A percentile compares a stretch with the other conserved stretches of the same genome.
These are phyloP conservation scores for Phenganax subtilis DNA, from an alignment of 92 coral and sea anemone genomes.

Conservation along the genomic window DNA sequence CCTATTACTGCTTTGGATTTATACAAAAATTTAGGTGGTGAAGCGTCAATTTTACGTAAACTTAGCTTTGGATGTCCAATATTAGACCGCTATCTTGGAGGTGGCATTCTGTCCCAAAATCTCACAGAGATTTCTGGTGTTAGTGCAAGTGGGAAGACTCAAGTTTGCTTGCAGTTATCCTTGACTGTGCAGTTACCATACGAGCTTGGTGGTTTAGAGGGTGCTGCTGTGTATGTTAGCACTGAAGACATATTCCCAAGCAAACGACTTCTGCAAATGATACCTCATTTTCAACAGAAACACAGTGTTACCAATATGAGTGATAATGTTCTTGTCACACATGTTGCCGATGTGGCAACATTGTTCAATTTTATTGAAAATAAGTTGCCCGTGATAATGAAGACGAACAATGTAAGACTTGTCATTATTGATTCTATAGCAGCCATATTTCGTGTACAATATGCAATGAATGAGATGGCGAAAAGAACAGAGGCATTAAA, in stretches of 20 bases:
- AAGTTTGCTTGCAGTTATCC: conserved; percentile 81
- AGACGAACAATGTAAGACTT: conserved; percentile 61
- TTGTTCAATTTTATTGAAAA: conserved; percentile 58
- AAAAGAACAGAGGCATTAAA: conserved; percentile 73
- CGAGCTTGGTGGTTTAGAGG: conserved; percentile 67
- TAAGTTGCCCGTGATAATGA: conserved; percentile 68
- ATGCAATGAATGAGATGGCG: conserved; percentile 60
- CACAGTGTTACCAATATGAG: conserved; percentile 50
- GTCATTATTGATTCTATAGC: conserved; percentile 82
- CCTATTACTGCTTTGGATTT: conserved; percentile 70
- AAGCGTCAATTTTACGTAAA: conserved; percentile 29
- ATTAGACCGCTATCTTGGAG: conserved; percentile 58
- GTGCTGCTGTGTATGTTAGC: conserved; percentile 86
- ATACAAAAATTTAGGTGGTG: conserved; percentile 34
- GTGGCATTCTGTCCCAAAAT: conserved; percentile 73
- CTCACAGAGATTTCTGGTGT: conserved; percentile 88
- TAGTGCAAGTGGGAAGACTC: conserved; percentile 92
- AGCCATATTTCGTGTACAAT: conserved; percentile 88
- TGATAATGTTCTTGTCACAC: conserved; percentile 72
- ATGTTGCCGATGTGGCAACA: conserved; percentile 86
- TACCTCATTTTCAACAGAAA: conserved; percentile 60
- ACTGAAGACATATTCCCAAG: conserved; percentile 97
- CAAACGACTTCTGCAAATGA: conserved; percentile 86
- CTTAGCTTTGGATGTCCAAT: conserved; percentile 72
- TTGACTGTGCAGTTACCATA: conserved; percentile 80